Evolutionary conservation across 2,113 vertebrate species (phyloP).

Genomic region (Phalacrocorax aristotelis): DNA sequence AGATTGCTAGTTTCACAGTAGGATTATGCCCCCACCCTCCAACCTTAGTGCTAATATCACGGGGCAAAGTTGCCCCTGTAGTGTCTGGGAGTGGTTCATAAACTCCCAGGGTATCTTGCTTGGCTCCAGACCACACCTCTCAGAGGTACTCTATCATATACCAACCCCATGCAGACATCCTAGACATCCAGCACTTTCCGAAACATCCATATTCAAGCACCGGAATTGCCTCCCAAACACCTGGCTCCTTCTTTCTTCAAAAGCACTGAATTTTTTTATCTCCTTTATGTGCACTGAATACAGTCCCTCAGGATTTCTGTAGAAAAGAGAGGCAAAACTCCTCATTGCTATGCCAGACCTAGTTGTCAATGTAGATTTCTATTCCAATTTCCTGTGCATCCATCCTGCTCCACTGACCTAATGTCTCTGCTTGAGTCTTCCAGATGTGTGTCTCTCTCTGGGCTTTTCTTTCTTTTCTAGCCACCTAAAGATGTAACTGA

Average conservation of each 20-base stretch:
- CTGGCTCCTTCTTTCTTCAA: neutral
- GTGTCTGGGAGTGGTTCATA: neutral
- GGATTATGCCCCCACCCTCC: neutral
- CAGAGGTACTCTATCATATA: neutral
- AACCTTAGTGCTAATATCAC: neutral
- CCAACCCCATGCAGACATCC: neutral
- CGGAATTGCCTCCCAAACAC: neutral
- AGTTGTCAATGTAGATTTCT: neutral
- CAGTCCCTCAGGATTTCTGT: neutral
- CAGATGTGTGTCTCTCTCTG: neutral
- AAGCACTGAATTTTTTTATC: neutral
- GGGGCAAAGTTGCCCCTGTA: neutral
- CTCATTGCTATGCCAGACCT: neutral
- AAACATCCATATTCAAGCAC: neutral
- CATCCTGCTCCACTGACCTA: neutral
- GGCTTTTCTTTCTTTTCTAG: neutral
- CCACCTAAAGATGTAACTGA: neutral
- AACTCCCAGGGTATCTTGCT: neutral
- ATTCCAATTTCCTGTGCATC: neutral
- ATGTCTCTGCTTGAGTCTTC: neutral
- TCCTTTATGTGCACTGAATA: neutral
- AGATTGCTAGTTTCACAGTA: neutral
- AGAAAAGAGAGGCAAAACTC: neutral
- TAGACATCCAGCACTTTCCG: neutral
- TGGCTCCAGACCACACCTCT: neutral